phyloP scores from a whole-genome alignment of 2,797 vertebrate genomes.

The Chaunax sp. region DNA sequence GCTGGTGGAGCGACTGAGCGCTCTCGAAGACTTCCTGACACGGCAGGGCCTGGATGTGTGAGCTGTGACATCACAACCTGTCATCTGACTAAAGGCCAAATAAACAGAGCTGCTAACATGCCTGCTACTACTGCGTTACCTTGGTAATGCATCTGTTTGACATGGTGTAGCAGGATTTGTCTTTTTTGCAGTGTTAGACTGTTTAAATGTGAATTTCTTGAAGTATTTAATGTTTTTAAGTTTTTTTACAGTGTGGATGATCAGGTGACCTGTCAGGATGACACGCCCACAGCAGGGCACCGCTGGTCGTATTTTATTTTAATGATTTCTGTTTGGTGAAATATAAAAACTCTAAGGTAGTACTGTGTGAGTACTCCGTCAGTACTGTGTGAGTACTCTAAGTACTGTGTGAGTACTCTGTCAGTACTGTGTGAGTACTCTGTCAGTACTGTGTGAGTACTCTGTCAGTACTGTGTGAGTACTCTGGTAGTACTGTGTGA shows the following conservation, averaged over 20 bases:
- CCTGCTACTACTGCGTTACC: constrained; percentile 10
- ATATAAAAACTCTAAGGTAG: neutral
- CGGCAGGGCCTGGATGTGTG: constrained; percentile 81
- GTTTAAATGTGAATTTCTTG: constrained; percentile 30
- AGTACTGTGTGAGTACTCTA: constrained; percentile 1
- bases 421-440: neutral
- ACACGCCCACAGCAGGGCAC: constrained; percentile 8
- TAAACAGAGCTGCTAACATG: constrained; percentile 35
- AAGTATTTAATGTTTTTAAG: constrained; percentile 33
- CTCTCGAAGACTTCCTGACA: constrained; percentile 91
- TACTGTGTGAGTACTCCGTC: neutral
- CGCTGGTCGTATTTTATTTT: neutral
- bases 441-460: no score
- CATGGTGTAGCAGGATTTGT: neutral
- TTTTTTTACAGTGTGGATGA: constrained; percentile 6
- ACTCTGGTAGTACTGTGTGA: no score
- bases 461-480: no score
- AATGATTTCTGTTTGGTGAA: neutral
- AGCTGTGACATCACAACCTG: constrained; percentile 46
- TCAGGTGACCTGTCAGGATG: constrained; percentile 3
- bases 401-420: constrained; percentile 2
- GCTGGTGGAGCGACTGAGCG: constrained; percentile 91
- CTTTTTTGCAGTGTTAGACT: constrained; percentile 30
- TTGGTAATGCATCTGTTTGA: neutral
- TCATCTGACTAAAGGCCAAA: constrained; percentile 42